A percentile compares a stretch with the other conserved stretches of the same genome.
These are phyloP conservation scores for Venturia canescens DNA, from an alignment of 1,140 invertebrate species.

Conservation along the genomic window DNA sequence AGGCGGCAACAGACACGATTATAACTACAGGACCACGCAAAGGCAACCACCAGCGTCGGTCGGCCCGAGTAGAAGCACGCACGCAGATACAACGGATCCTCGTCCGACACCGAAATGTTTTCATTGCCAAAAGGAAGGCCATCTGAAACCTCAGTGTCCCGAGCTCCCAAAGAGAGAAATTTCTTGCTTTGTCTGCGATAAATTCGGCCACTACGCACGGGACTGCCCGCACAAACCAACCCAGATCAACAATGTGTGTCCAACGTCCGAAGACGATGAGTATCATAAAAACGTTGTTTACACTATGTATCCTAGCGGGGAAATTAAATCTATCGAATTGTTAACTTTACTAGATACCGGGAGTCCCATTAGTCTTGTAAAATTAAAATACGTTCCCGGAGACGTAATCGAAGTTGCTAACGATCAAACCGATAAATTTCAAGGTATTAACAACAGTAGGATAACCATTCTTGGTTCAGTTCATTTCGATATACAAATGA, in stretches of 20 bases:
- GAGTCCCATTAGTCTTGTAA: background rate
- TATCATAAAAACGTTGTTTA: background rate
- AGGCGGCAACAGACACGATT: background rate
- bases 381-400: conserved; percentile 9
- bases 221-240: background rate
- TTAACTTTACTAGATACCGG: conserved; percentile 33
- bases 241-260: background rate
- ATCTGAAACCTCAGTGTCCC: background rate
- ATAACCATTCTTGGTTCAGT: conserved; percentile 11
- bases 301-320: background rate
- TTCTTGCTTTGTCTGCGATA: background rate
- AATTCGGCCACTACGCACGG: background rate
- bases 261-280: background rate
- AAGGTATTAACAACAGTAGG: conserved; percentile 30
- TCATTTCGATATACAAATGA: conserved; percentile 4
- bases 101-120: background rate
- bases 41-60: background rate
- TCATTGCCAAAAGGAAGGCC: background rate
- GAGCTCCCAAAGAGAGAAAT: background rate
- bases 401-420: conserved; percentile 8
- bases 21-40: background rate
- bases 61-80: background rate
- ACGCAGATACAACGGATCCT: background rate
- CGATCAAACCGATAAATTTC: background rate
- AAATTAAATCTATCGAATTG: background rate